Evolutionary conservation across 2,797 vertebrate species (phyloP).

Genomic region (Caiman crocodilus): DNA sequence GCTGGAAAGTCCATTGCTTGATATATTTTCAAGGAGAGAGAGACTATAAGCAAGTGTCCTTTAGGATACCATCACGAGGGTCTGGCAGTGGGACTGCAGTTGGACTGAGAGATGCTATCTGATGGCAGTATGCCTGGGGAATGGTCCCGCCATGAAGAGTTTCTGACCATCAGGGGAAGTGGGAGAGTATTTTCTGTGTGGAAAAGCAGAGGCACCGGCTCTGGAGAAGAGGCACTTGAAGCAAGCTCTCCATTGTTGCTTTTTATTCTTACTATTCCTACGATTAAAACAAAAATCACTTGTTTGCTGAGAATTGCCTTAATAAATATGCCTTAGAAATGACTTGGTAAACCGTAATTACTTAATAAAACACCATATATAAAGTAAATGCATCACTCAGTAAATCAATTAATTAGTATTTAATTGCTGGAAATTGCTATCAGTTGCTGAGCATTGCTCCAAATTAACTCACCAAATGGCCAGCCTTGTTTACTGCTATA

Average conservation of each 20-base stretch:
- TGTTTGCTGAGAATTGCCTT: constrained; percentile 76
- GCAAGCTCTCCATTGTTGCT: background rate
- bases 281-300: constrained; percentile 69
- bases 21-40: background rate
- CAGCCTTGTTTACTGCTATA: background rate
- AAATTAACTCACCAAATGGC: background rate
- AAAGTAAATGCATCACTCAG: background rate
- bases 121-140: background rate
- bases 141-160: too few relatives aligned
- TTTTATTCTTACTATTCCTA: constrained; percentile 63
- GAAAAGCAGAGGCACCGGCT: background rate
- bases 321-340: constrained; percentile 73
- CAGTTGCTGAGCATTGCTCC: background rate
- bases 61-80: background rate
- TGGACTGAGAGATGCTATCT: background rate
- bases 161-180: background rate
- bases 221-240: background rate
- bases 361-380: constrained; percentile 19
- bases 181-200: too few relatives aligned
- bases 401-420: constrained; percentile 48
- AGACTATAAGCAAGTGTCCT: background rate
- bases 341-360: constrained; percentile 56
- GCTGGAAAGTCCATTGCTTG: background rate
- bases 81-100: background rate
- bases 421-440: constrained; percentile 38